phyloP scores from a whole-genome alignment of 2,888 invertebrate genomes.

The Alentia gelatinosa region DNA sequence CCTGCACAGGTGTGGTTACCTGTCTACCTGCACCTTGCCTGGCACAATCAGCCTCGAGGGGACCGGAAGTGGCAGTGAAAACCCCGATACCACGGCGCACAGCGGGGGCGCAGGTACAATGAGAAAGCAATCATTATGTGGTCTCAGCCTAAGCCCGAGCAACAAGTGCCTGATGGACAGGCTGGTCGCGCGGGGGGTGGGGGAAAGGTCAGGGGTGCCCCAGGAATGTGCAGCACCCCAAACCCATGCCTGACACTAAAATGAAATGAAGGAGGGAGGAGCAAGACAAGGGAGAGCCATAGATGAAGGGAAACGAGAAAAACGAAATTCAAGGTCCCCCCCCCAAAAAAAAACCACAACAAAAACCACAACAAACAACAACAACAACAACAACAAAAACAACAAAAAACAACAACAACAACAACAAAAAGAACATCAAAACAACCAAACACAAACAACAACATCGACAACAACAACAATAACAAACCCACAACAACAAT shows the following conservation, averaged over 20 bases:
- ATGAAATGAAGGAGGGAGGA: too few relatives aligned
- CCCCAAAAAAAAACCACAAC: too few relatives aligned
- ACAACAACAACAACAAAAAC: neutral
- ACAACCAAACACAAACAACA: neutral
- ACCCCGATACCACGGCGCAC: neutral
- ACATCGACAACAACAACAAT: neutral
- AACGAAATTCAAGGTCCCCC: too few relatives aligned
- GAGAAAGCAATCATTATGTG: neutral
- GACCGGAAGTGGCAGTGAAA: neutral
- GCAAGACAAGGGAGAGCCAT: too few relatives aligned
- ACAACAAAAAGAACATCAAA: neutral
- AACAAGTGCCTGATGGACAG: too few relatives aligned
- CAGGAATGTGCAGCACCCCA: too few relatives aligned
- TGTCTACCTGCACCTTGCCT: slow-evolving; percentile 4
- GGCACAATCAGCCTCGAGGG: neutral
- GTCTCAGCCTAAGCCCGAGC: too few relatives aligned
- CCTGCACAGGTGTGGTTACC: neutral
- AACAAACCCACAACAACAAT: neutral
- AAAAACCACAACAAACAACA: neutral
- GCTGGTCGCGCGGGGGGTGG: too few relatives aligned
- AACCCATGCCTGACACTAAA: too few relatives aligned
- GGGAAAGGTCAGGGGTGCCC: too few relatives aligned
- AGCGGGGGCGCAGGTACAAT: too few relatives aligned
- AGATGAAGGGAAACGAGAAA: too few relatives aligned
- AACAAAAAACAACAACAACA: neutral